A percentile compares a stretch with the other conserved stretches of the same genome.
phyloP scores from a whole-genome alignment of 2,113 vertebrate species.

The Bucco capensis region DNA sequence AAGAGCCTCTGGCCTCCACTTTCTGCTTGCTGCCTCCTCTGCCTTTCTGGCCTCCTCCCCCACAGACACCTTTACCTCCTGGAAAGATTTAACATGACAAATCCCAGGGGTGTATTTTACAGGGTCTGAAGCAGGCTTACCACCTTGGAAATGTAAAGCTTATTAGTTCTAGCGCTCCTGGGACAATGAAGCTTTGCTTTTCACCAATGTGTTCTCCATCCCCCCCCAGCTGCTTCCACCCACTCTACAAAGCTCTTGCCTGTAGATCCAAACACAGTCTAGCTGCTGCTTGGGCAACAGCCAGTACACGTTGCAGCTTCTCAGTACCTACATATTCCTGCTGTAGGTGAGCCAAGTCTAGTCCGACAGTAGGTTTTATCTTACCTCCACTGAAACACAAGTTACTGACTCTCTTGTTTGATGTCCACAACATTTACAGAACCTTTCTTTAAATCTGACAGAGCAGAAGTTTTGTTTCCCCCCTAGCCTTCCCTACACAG shows the following conservation, averaged over 20 bases:
- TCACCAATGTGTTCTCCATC: not conserved
- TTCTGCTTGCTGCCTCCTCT: not conserved
- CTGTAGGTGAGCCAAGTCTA: not conserved
- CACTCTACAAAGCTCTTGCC: not conserved
- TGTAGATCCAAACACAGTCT: not conserved
- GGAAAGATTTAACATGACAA: not conserved
- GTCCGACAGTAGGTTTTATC: not conserved
- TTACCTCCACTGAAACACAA: not conserved
- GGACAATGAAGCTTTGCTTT: constrained; percentile 4
- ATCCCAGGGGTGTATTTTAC: not conserved
- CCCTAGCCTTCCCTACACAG: not conserved
- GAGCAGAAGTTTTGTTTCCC: not conserved
- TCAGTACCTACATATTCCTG: not conserved
- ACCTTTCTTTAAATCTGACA: not conserved
- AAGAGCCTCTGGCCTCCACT: constrained; percentile 22
- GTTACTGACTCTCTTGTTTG: not conserved
- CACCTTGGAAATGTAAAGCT: constrained; percentile 33
- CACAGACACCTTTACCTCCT: not conserved
- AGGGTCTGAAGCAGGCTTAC: not conserved
- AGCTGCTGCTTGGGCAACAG: not conserved
- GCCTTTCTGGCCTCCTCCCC: not conserved
- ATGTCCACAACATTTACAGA: not conserved
- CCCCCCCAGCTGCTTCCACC: constrained; percentile 30
- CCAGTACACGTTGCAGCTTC: not conserved
- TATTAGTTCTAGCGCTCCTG: not conserved